phyloP scores from a whole-genome alignment of 2,797 vertebrate genomes.

The Eulemur albifrons region DNA sequence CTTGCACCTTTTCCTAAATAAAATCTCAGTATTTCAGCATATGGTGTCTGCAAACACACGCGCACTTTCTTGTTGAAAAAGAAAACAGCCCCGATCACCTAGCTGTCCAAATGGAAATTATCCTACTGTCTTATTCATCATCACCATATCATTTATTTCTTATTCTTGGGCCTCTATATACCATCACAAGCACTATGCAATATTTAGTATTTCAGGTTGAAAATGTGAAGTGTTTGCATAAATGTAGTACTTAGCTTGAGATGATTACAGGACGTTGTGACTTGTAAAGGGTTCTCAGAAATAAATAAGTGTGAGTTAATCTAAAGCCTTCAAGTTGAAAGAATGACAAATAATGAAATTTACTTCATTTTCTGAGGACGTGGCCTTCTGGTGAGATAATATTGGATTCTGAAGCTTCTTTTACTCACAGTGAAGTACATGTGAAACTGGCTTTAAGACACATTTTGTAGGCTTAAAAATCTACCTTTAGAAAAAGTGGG shows the following conservation, averaged over 20 bases:
- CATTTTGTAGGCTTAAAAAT: slow-evolving; percentile 50
- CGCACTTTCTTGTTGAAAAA: not conserved
- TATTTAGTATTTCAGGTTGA: not conserved
- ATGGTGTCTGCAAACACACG: slow-evolving; percentile 1
- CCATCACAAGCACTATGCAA: not conserved
- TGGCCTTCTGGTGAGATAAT: not conserved
- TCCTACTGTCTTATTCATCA: not conserved
- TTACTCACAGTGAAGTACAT: not conserved
- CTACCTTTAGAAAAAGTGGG: slow-evolving; percentile 62
- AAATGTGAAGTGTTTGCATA: not conserved
- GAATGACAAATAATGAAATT: not conserved
- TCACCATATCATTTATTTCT: not conserved
- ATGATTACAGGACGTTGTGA: not conserved
- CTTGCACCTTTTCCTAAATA: not conserved
- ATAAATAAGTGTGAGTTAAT: not conserved
- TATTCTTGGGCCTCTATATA: not conserved
- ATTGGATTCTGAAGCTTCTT: not conserved
- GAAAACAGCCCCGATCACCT: slow-evolving; percentile 6
- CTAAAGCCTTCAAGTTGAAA: not conserved
- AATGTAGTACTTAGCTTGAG: not conserved
- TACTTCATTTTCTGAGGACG: not conserved
- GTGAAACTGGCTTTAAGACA: slow-evolving; percentile 40
- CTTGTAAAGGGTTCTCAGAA: slow-evolving; percentile 39
- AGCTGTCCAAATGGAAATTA: slow-evolving; percentile 35
- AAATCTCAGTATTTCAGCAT: not conserved